phyloP scores from a whole-genome alignment of 35 echinoderm and acorn worm genomes.

The Ophioderma brevispina region DNA sequence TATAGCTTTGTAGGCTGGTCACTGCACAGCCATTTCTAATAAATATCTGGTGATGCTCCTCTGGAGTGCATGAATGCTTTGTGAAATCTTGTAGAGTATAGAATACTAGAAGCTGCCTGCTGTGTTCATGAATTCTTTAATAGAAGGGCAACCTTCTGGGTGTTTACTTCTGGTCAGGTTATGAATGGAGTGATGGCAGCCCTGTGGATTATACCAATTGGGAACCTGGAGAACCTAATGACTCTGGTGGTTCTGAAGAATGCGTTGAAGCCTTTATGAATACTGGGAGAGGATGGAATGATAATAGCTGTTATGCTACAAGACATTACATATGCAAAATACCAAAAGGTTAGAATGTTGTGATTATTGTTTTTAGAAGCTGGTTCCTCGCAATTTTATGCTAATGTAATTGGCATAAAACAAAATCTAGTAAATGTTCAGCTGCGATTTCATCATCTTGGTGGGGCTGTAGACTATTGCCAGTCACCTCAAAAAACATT shows the following conservation, averaged over 20 bases:
- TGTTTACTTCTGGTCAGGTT: no score
- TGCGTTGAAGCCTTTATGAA: conserved; percentile 54
- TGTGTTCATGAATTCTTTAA: no score
- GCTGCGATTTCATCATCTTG: background rate
- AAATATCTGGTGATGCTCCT: no score
- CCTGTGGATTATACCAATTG: conserved; percentile 52
- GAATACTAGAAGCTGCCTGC: no score
- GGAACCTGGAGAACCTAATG: conserved; percentile 53
- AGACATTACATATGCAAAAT: conserved; percentile 74
- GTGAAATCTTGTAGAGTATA: no score
- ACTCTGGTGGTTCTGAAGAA: conserved; percentile 27
- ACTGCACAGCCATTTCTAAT: no score
- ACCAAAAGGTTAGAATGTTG: conserved; percentile 38
- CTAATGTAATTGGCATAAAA: background rate
- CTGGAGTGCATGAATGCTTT: no score
- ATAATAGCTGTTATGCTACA: conserved; percentile 27
- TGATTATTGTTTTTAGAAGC: background rate
- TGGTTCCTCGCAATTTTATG: background rate
- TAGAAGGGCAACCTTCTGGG: no score
- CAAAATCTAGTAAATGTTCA: background rate
- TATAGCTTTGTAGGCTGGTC: no score
- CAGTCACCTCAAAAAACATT: no score
- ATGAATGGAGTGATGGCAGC: conserved; percentile 53
- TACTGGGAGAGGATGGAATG: conserved; percentile 47
- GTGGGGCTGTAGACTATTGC: background rate